Evolutionary conservation across 2,797 vertebrate species (phyloP).

Genomic region (Sardinella longiceps): DNA sequence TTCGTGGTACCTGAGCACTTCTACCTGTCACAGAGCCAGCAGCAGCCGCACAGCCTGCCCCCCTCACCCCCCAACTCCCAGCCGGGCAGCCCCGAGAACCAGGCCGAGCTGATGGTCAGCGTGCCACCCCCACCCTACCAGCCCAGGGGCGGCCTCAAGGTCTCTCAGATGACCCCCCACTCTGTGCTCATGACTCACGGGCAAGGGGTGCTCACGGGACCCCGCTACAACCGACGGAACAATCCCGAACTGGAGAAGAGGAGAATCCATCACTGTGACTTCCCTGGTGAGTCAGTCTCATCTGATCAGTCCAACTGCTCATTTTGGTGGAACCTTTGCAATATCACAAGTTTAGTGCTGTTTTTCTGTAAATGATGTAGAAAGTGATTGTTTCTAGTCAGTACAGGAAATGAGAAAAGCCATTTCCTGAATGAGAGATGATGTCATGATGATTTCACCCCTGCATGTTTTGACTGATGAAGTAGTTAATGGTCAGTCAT

Average conservation of each 20-base stretch:
- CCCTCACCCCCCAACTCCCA: conserved; percentile 91
- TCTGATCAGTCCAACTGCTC: not conserved
- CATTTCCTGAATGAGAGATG: not conserved
- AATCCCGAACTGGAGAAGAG: conserved; percentile 93
- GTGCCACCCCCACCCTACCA: conserved; percentile 79
- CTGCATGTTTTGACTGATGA: conserved; percentile 21
- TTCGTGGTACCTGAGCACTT: conserved; percentile 76
- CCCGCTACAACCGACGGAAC: conserved; percentile 90
- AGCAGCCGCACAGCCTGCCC: conserved; percentile 83
- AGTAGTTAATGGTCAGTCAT: conserved; percentile 29
- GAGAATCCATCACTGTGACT: conserved; percentile 90
- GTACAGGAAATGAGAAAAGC: not conserved
- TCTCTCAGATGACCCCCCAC: conserved; percentile 73
- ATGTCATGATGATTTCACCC: not conserved
- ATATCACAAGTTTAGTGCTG: too few relatives aligned
- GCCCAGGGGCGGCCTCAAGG: conserved; percentile 75
- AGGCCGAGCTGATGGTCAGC: conserved; percentile 78
- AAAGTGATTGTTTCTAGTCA: not conserved
- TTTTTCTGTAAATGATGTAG: too few relatives aligned
- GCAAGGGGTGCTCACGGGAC: conserved; percentile 79
- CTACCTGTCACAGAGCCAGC: conserved; percentile 68
- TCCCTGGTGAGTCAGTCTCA: conserved; percentile 65
- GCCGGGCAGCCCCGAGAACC: conserved; percentile 86
- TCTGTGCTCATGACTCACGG: conserved; percentile 80
- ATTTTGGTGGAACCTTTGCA: not conserved